These are phyloP conservation scores for Drosophila nebulosa DNA, from an alignment of 1,140 invertebrate species.

Conservation along the genomic window DNA sequence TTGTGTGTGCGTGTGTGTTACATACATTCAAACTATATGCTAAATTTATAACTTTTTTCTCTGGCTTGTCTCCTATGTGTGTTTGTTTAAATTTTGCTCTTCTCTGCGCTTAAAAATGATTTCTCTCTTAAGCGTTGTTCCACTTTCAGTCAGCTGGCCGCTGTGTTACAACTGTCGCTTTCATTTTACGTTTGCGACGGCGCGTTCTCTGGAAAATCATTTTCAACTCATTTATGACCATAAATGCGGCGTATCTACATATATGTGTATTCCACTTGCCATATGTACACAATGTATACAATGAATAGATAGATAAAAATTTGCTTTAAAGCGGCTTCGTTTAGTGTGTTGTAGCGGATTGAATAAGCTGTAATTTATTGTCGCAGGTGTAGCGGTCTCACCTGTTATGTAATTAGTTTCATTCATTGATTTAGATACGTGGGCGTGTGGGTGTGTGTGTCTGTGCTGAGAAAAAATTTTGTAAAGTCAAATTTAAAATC, in stretches of 20 bases:
- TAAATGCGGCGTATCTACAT: background rate
- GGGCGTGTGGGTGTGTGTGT: no score
- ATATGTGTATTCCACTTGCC: slow-evolving; percentile 5
- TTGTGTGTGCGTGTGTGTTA: background rate
- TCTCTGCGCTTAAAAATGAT: background rate
- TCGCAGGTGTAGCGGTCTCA: background rate
- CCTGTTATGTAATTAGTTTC: background rate
- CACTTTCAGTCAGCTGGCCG: slow-evolving; percentile 53
- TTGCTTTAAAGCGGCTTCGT: slow-evolving; percentile 28
- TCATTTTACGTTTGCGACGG: slow-evolving; percentile 45
- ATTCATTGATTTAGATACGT: slow-evolving; percentile 27
- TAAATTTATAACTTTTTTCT: slow-evolving; percentile 22
- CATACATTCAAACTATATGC: background rate
- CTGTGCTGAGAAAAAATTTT: no score
- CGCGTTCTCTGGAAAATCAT: slow-evolving; percentile 38
- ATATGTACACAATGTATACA: background rate
- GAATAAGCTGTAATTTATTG: slow-evolving; percentile 39
- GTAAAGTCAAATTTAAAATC: background rate
- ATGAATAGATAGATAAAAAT: no score
- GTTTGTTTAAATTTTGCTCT: background rate
- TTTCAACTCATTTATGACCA: slow-evolving; percentile 16
- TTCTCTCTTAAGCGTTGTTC: slow-evolving; percentile 17
- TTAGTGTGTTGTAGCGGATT: slow-evolving; percentile 37
- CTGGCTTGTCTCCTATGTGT: no score
- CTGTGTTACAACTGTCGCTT: slow-evolving; percentile 52